Conservation (phyloP, 1,140 invertebrate species). For the Drosophila lini region DNA sequence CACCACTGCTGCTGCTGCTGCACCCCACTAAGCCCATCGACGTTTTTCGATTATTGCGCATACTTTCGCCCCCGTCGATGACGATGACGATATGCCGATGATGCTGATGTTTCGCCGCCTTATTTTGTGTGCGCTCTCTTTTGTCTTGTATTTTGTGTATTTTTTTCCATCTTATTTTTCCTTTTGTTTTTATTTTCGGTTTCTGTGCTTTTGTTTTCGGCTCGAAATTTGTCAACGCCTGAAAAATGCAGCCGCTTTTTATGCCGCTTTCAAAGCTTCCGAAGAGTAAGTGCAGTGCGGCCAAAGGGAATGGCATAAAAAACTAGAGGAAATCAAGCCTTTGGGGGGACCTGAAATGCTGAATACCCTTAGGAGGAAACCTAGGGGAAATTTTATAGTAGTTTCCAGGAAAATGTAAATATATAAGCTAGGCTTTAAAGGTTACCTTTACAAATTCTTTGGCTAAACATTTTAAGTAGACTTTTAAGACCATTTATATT, state of each 20-base stretch:
- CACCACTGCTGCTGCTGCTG: background rate
- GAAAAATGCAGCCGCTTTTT: constrained; percentile 55
- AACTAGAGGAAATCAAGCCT: background rate
- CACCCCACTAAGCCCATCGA: constrained; percentile 36
- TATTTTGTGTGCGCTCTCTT: constrained; percentile 35
- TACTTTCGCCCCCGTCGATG: constrained; percentile 62
- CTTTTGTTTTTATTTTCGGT: constrained; percentile 14
- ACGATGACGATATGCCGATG: constrained; percentile 31
- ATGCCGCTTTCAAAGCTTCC: background rate
- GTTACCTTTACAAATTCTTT: too few relatives aligned
- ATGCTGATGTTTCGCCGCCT: constrained; percentile 29
- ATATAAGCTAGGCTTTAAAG: too few relatives aligned
- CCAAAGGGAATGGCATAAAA: background rate
- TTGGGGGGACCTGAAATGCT: background rate
- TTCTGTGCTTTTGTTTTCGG: constrained; percentile 70
- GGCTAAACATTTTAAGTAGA: too few relatives aligned
- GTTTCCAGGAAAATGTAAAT: background rate
- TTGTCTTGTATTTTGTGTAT: constrained; percentile 9
- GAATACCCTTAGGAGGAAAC: background rate
- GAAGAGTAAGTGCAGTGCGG: constrained; percentile 5
- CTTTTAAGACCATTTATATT: too few relatives aligned
- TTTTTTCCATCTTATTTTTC: constrained; percentile 12
- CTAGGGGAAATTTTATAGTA: background rate
- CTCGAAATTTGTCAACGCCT: constrained; percentile 76
- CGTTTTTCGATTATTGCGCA: constrained; percentile 79